phyloP scores from a whole-genome alignment of 2,797 vertebrate genomes.

The Acrossocheilus fasciatus region DNA sequence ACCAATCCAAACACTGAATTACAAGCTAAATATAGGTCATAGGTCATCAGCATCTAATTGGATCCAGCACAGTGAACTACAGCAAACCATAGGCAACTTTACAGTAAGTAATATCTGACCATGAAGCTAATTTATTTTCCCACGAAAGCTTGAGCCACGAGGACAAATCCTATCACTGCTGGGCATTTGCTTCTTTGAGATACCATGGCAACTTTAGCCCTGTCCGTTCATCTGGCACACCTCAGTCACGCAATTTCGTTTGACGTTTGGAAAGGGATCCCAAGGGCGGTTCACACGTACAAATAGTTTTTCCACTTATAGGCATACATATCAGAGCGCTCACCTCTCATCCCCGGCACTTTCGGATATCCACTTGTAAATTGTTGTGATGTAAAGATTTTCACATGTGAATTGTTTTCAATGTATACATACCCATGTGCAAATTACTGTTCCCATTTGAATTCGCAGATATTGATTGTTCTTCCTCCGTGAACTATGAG shows the following conservation, averaged over 20 bases:
- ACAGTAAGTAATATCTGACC: conserved; percentile 20
- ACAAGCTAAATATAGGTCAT: conserved; percentile 29
- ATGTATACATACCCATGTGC: conserved; percentile 19
- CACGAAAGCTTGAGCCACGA: conserved; percentile 19
- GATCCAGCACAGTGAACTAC: conserved; percentile 21
- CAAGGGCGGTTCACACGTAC: conserved; percentile 40
- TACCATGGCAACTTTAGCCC: conserved; percentile 29
- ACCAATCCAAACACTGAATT: conserved; percentile 41
- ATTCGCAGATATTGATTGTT: conserved; percentile 42
- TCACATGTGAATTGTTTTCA: conserved; percentile 39
- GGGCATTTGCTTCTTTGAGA: conserved; percentile 36
- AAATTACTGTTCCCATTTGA: conserved; percentile 39
- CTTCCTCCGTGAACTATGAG: conserved; percentile 8
- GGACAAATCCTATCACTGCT: conserved; percentile 34
- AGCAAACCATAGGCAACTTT: conserved; percentile 16
- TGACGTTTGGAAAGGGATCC: conserved; percentile 18
- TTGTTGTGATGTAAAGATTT: conserved; percentile 48
- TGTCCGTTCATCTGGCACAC: conserved; percentile 30
- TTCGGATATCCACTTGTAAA: conserved; percentile 13
- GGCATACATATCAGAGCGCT: conserved; percentile 20
- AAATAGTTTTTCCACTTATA: conserved; percentile 43
- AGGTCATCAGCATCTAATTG: conserved; percentile 25
- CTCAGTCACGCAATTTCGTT: conserved; percentile 42
- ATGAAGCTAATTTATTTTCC: conserved; percentile 33
- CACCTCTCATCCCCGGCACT: not conserved